Percentiles rank a stretch among this genome's conserved stretches.
Conservation (phyloP, 2,888 invertebrate species). For the Apodemia zela region DNA sequence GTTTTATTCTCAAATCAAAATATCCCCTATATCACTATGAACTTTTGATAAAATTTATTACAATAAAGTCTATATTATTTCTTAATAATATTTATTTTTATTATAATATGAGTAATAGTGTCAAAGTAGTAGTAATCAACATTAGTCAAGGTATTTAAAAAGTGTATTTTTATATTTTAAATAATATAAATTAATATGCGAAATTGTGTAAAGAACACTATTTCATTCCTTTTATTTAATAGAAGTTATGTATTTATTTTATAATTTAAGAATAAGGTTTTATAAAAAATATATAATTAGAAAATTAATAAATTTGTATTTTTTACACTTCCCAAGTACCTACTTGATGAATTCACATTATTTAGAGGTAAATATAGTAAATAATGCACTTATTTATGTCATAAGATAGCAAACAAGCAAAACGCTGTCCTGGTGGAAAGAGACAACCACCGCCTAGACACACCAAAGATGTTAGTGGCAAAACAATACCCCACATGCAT, state of each 20-base stretch:
- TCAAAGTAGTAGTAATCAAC: not conserved
- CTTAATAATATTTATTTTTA: not conserved
- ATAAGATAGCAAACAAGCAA: too few relatives aligned
- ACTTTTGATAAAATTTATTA: not conserved
- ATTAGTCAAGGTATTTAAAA: not conserved
- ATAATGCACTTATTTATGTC: too few relatives aligned
- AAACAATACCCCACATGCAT: too few relatives aligned
- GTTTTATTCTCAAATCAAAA: not conserved
- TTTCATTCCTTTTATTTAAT: conserved; percentile 3
- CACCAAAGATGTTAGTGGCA: too few relatives aligned
- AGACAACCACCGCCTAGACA: too few relatives aligned
- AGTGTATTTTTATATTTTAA: conserved; percentile 5
- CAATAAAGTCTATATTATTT: not conserved
- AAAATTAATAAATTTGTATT: too few relatives aligned
- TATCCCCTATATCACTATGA: not conserved
- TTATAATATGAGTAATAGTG: not conserved
- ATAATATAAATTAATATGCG: conserved; percentile 12
- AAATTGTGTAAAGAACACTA: not conserved
- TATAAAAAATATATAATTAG: not conserved
- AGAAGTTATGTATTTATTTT: not conserved
- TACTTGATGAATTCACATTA: too few relatives aligned
- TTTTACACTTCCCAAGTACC: too few relatives aligned
- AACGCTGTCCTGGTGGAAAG: too few relatives aligned
- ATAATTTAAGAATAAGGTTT: not conserved
- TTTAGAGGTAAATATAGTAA: too few relatives aligned